phyloP scores from a whole-genome alignment of 2,888 invertebrate species.

The Slavum lentiscoides region DNA sequence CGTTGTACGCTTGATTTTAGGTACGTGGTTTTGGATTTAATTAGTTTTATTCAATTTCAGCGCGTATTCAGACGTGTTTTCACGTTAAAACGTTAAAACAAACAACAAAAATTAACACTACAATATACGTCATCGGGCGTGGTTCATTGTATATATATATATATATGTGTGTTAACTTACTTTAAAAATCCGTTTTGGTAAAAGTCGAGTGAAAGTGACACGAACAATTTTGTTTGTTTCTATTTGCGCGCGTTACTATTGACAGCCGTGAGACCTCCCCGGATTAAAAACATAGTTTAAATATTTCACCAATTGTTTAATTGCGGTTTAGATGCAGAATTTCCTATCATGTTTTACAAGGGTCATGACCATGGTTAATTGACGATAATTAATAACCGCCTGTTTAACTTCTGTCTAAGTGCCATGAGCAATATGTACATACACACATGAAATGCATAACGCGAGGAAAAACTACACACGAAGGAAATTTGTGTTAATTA shows the following conservation, averaged over 20 bases:
- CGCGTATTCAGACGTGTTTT: too few species aligned
- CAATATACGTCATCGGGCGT: too few species aligned
- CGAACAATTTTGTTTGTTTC: conserved; percentile 7
- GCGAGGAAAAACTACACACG: conserved; percentile 32
- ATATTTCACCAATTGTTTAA: conserved; percentile 46
- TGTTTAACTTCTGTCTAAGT: conserved; percentile 42
- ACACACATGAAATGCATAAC: conserved; percentile 18
- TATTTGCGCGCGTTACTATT: conserved; percentile 22
- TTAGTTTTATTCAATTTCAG: too few species aligned
- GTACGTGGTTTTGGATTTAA: too few species aligned
- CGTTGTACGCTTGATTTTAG: too few species aligned
- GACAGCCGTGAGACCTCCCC: conserved; percentile 23
- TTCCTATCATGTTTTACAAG: conserved; percentile 27
- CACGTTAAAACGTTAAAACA: too few species aligned
- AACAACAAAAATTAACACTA: too few species aligned
- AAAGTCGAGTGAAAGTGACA: neutral
- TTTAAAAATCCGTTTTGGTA: neutral
- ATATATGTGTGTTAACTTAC: conserved; percentile 1
- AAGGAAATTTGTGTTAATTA: conserved; percentile 45
- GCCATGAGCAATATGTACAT: neutral
- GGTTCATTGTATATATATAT: too few species aligned
- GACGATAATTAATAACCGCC: conserved; percentile 46
- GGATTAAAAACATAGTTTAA: conserved; percentile 45
- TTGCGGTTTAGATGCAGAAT: conserved; percentile 46
- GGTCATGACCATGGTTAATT: conserved; percentile 50